These are phyloP conservation scores for Echinometra lucunter DNA, from an alignment of 53 echinoderm and acorn worm genomes.

Conservation along the genomic window DNA sequence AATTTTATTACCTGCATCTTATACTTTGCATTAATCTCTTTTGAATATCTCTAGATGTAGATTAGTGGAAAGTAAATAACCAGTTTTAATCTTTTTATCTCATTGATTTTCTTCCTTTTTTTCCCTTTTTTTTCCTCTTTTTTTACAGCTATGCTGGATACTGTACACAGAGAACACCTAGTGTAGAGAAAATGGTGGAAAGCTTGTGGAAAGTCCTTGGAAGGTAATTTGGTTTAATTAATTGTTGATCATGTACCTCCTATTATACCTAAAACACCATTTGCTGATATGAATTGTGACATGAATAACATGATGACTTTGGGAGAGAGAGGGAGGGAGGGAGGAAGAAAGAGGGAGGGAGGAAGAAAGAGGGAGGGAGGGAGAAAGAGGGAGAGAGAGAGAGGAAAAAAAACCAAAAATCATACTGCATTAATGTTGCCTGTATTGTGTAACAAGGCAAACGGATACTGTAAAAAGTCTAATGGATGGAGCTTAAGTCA, in stretches of 20 bases:
- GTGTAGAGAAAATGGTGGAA: slow-evolving; percentile 80
- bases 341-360: neutral
- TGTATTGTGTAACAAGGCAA: too few species aligned
- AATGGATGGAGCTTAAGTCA: too few species aligned
- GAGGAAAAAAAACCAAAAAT: too few species aligned
- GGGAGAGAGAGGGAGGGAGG: neutral
- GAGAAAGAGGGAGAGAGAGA: neutral
- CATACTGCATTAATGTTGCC: too few species aligned
- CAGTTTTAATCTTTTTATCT: neutral
- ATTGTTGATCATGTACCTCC: neutral
- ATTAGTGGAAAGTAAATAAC: neutral
- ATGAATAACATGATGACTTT: neutral
- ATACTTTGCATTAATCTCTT: too few species aligned
- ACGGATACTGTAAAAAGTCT: too few species aligned
- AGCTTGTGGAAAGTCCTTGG: slow-evolving; percentile 89
- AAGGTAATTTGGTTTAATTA: slow-evolving; percentile 72
- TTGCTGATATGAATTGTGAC: neutral
- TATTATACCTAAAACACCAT: neutral
- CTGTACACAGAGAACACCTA: slow-evolving; percentile 84
- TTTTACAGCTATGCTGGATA: slow-evolving; percentile 88
- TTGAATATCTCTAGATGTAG: too few species aligned
- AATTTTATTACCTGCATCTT: too few species aligned
- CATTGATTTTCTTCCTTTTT: neutral
- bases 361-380: neutral
- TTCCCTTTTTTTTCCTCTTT: neutral